Conservation (phyloP, 2,113 vertebrate genomes). For the crab-eating macaque (Macaca fascicularis) region DNA sequence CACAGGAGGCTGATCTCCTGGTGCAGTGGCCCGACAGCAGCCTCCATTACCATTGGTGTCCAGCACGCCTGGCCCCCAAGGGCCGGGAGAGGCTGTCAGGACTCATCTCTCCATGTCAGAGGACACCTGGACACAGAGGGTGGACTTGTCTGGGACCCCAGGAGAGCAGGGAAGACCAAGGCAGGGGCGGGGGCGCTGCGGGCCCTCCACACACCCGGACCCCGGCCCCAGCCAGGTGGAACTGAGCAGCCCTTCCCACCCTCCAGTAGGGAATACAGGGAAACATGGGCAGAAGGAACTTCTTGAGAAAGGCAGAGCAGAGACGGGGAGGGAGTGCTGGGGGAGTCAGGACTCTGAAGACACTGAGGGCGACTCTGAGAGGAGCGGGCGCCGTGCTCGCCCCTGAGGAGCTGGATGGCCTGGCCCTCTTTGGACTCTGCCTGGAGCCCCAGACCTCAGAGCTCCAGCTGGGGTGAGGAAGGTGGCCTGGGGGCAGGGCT, state of each 20-base stretch:
- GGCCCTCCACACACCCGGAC: not conserved
- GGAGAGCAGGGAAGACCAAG: not conserved
- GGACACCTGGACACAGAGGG: not conserved
- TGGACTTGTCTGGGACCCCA: too few species aligned
- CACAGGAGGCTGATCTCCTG: not conserved
- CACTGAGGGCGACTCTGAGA: too few species aligned
- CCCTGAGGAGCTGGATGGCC: not conserved
- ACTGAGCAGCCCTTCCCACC: not conserved
- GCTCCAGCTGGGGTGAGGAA: not conserved
- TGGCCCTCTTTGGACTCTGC: not conserved
- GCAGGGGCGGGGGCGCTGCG: rapidly evolving
- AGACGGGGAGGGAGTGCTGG: rapidly evolving
- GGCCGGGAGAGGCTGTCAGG: not conserved
- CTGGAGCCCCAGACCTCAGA: rapidly evolving
- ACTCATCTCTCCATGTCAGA: rapidly evolving
- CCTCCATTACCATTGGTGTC: rapidly evolving
- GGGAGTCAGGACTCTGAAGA: not conserved
- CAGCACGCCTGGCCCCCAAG: not conserved
- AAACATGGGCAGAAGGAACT: not conserved
- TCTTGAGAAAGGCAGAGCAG: not conserved
- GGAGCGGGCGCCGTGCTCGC: rapidly evolving
- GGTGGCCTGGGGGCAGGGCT: too few species aligned
- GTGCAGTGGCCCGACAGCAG: too few species aligned
- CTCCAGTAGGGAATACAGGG: rapidly evolving
- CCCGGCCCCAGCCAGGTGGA: rapidly evolving